A percentile compares a stretch with the other conserved stretches of the same genome.
Evolutionary conservation across 2,113 vertebrate species (phyloP).

Genomic region (Mesitornis unicolor): DNA sequence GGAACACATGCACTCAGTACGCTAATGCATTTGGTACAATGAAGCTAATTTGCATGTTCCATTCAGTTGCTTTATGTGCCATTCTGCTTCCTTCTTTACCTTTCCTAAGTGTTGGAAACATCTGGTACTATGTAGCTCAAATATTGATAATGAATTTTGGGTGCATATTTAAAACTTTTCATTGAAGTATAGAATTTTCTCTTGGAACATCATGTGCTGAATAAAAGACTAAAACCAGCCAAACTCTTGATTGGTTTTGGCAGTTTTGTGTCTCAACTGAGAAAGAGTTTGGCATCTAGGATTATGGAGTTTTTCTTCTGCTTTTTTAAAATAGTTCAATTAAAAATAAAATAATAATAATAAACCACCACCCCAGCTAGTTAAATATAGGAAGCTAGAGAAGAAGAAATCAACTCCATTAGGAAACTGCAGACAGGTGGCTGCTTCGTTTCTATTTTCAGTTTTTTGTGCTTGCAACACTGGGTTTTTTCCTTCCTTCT

Average conservation of each 20-base stretch:
- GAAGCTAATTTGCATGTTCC: background rate
- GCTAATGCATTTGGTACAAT: background rate
- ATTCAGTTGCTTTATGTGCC: background rate
- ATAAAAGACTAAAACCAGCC: background rate
- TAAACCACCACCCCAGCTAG: background rate
- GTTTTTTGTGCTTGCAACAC: background rate
- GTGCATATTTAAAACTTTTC: background rate
- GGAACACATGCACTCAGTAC: background rate
- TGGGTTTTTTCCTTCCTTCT: background rate
- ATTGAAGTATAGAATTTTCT: background rate
- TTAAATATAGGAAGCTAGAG: background rate
- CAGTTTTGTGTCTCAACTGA: background rate
- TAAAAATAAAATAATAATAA: background rate
- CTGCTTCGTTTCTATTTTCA: background rate
- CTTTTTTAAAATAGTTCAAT: background rate
- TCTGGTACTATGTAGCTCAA: background rate
- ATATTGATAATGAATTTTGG: background rate
- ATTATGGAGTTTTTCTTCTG: background rate
- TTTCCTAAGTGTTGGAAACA: background rate
- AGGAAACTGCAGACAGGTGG: background rate
- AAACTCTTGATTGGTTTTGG: background rate
- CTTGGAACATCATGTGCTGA: background rate
- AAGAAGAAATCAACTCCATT: background rate
- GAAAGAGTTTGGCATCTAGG: background rate
- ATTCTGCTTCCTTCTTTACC: background rate